Base-by-base conservation (phyloP, 2,888 invertebrate species). In the Chouioia cunea region DNA sequence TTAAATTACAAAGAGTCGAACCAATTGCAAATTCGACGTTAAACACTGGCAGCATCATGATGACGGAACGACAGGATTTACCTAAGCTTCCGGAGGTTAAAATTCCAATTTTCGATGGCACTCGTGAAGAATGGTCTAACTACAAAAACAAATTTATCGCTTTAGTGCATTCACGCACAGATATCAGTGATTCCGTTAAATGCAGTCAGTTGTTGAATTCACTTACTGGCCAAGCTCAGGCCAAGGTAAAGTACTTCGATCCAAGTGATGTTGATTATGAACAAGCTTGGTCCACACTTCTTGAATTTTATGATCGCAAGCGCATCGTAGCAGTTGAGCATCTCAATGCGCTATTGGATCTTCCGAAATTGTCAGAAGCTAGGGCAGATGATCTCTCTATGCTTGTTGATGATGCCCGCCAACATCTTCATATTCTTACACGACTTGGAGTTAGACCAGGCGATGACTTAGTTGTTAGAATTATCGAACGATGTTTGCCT, bases 351-450 rank as follows among this genome's bases (percentile, higher is more conserved):
- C 66, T 75, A 43, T 56, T 75, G 12, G 70, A 72, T 14, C 22
- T 75, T 0, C 71, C 70, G 15, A 53, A 36, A 18, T 48, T 65
- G 16, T 12, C 60, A 0, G 73, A 70, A 15, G 72, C 73, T 2
- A 70, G 65, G 4, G 50, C 63, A 8, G 58, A 66, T 20, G 71
- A 57, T 2, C 27, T 75, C 10, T 59, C 73, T 14, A 15, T 23
- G 54, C 65, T 75, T 43, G 48, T 73, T 1, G 75, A 75, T 27
- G 70, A 65, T 12, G 64, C 64, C 60, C 74, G 73, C 2, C 73
- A 73, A 22, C 73, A 73, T 36, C n/a, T 56, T 12, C 62, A 68
- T 18, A 65, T 73, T 64, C 62, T 75, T 23, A 67, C 71, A 48
- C 12, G 60, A 2, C 50, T 75, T 47, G 57, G 70, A n/a, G 70